Conservation (phyloP, 2,113 vertebrate genomes). For the Solenodon paradoxus region DNA sequence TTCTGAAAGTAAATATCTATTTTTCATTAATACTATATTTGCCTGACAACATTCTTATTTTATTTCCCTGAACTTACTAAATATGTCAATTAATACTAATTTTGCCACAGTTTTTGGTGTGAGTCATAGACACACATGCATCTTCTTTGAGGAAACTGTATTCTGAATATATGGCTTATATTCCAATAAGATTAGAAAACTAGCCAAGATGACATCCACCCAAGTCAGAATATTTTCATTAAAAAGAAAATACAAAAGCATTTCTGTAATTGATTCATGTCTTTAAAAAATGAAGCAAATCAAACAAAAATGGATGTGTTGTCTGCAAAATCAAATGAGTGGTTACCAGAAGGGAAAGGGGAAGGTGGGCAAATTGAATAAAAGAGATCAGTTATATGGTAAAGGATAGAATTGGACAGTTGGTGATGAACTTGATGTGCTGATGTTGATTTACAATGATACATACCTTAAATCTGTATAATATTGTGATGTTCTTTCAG, state of each 20-base stretch:
- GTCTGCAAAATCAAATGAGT: no score
- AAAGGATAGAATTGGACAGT: no score
- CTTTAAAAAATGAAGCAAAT: neutral
- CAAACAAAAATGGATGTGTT: no score
- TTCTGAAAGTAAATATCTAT: constrained; percentile 3
- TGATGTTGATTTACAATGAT: no score
- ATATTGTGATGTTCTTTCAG: no score
- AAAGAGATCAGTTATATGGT: no score
- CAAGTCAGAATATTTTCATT: neutral
- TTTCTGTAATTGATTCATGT: neutral
- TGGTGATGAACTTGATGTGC: no score
- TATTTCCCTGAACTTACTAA: constrained; percentile 6
- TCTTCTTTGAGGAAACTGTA: neutral
- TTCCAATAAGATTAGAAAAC: neutral
- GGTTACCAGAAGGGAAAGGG: no score
- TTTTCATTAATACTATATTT: neutral
- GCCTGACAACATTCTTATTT: constrained; percentile 14
- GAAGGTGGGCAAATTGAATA: no score
- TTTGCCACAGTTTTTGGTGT: neutral
- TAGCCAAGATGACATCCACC: neutral
- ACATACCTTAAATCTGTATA: no score
- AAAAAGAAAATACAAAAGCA: neutral
- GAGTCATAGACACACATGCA: neutral
- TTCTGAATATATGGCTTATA: neutral
- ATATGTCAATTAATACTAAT: neutral